Base-by-base conservation (phyloP, 1,140 invertebrate species). In the Pachypsylla venusta region DNA sequence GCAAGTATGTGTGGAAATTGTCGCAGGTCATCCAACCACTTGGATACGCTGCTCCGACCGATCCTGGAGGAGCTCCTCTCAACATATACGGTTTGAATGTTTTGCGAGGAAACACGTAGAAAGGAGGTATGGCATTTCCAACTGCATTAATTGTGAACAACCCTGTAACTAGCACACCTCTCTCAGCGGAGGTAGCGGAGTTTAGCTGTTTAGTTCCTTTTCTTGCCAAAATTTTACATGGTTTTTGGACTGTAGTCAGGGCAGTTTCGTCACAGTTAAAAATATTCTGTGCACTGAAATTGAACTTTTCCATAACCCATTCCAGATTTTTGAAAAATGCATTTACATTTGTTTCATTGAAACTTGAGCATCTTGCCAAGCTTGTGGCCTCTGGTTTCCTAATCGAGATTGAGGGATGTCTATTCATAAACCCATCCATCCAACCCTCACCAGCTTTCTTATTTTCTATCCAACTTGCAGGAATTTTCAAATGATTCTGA, bases 21-120 rank as follows among this genome's bases (percentile, higher is more conserved):
- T n/a, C n/a, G n/a, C n/a, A n/a, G n/a, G n/a, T n/a, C 69, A 77
- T 76, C 73, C 75, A 77, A 2, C 75, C 76, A 64, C 64, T 71
- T 58, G 25, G 63, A 63, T 70, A 68, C 2, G 72, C 70, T 26
- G 63, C 64, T 40, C 71, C 75, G 28, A 70, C 59, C 54, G 67
- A 68, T 59, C 75, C 74, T 7, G 66, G 40, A 19, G 69, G 70
- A 7, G 40, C 65, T 66, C 62, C 63, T 63, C 27, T 55, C 35
- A 5, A 70, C 60, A 60, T 71, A 69, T 65, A 59, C 2, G 58
- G 55, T 25, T 67, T 64, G 54, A 62, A 70, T 56, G 69, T 64
- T 26, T 65, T 61, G 19, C 71, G 35, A 5, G 71, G 69, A 55
- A 73, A 73, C 16, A 72, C 54, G 62, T 70, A 68, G 10, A 67